Base-by-base conservation (phyloP, 2,888 invertebrate genomes). In the Nezara viridula region DNA sequence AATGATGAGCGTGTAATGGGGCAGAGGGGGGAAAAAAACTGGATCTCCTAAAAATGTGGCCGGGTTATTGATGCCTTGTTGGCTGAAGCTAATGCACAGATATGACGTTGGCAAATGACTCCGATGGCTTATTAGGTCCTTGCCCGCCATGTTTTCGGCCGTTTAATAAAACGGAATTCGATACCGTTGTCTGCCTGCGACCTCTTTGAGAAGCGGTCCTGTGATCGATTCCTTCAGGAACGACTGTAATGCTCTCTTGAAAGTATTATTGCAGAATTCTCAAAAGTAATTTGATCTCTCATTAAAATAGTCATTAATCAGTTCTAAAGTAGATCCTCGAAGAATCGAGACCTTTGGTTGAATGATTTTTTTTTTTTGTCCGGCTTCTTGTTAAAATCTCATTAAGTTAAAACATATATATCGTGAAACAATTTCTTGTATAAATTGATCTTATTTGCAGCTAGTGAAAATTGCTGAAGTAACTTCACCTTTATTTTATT, bases 31-130 rank as follows among this genome's bases (percentile, higher is more conserved):
- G n/a, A n/a, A 73, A 44, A 77, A 44, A 77, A 77, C 37, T 77
- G 77, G 77, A 77, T 77, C 77, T 77, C 21, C 40, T 77, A 77
- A 77, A 77, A 77, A 77, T 77, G 40, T 44, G 77, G 77, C 21
- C 77, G 77, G 77, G 77, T 77, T 77, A 77, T 77, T 77, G 77
- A 77, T 77, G 77, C 40, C 60, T 60, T 60, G 77, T 77, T 77
- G 77, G 77, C 7, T 40, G 77, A 77, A 24, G 77, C 77, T 77
- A 77, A 77, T 77, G 40, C 77, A 77, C 40, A 77, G 77, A 77
- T 77, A 77, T 77, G 77, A 77, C 77, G 77, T 77, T 77, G 77
- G 77, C 77, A 77, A 77, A 77, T 77, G 77, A 77, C 77, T 44
- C 24, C 37, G 77, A 77, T 37, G 40, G 77, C 77, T 77, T 77